A percentile compares a stretch with the other conserved stretches of the same genome.
phyloP scores from a whole-genome alignment of 2,113 vertebrate species.

The Plotosus lineatus region DNA sequence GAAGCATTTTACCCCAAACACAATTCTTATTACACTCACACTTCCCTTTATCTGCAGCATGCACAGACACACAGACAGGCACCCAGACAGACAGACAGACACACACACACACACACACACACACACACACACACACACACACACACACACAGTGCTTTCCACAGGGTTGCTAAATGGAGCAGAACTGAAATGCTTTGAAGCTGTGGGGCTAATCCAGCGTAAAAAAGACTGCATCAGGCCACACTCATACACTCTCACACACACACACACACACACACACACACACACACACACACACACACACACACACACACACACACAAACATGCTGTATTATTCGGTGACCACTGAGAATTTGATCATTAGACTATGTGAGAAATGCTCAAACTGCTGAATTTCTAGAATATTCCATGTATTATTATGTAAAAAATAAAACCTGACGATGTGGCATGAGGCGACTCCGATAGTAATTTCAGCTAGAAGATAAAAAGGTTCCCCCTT shows the following conservation, averaged over 20 bases:
- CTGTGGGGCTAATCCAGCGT: conserved; percentile 75
- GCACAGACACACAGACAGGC: conserved; percentile 27
- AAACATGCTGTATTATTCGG: conserved; percentile 42
- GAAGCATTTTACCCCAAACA: conserved; percentile 4
- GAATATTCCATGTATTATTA: neutral
- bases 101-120: conserved; percentile 31
- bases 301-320: conserved; percentile 31
- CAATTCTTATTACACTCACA: conserved; percentile 29
- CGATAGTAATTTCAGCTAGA: neutral
- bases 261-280: conserved; percentile 27
- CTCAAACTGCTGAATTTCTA: conserved; percentile 31
- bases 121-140: conserved; percentile 33
- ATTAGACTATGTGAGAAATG: conserved; percentile 61
- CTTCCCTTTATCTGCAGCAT: conserved; percentile 12
- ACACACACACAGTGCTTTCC: conserved; percentile 36
- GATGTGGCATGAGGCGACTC: neutral
- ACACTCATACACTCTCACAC: conserved; percentile 57
- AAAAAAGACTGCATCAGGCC: conserved; percentile 72
- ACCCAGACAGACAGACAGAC: neutral
- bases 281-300: conserved; percentile 48
- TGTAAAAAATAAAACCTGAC: neutral
- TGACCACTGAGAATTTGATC: conserved; percentile 59
- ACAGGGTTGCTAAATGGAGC: conserved; percentile 74
- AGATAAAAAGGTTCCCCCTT: too few relatives aligned
- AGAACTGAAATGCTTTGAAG: conserved; percentile 78